These are phyloP conservation scores for Vicugna pacos DNA, from an alignment of 2,113 vertebrate species.

Conservation along the genomic window DNA sequence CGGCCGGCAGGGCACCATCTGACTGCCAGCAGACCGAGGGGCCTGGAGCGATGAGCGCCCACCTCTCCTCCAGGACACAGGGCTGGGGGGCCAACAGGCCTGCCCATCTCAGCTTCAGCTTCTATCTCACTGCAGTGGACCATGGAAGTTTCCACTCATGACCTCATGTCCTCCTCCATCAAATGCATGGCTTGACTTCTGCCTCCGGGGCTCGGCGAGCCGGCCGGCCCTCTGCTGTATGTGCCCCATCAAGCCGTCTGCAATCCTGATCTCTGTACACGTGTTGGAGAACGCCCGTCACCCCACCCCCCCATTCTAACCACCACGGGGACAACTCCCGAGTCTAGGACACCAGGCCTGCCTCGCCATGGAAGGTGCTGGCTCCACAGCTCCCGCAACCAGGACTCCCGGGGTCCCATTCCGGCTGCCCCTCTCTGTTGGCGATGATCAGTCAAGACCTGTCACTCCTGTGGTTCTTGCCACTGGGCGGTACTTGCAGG, in stretches of 20 bases:
- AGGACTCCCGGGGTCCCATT: accelerated
- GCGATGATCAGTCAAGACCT: accelerated
- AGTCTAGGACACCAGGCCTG: background rate
- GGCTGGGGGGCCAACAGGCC: background rate
- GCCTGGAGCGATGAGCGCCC: background rate
- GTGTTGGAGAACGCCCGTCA: background rate
- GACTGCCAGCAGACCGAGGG: background rate
- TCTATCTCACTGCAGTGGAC: background rate
- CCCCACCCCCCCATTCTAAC: background rate
- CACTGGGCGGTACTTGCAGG: background rate
- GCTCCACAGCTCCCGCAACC: accelerated
- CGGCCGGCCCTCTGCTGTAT: background rate
- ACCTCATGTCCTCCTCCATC: too few species aligned
- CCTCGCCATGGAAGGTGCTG: accelerated
- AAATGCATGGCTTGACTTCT: background rate
- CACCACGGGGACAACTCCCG: background rate
- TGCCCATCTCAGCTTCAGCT: background rate
- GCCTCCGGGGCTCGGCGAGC: background rate
- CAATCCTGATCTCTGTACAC: accelerated
- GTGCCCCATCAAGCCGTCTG: background rate
- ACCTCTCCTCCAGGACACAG: too few species aligned
- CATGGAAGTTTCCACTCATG: background rate
- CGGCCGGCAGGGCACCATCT: background rate
- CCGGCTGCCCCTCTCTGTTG: background rate
- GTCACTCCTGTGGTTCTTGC: background rate